Conservation (phyloP, 1,140 invertebrate genomes). For the Tetramorium parvispinum region DNA sequence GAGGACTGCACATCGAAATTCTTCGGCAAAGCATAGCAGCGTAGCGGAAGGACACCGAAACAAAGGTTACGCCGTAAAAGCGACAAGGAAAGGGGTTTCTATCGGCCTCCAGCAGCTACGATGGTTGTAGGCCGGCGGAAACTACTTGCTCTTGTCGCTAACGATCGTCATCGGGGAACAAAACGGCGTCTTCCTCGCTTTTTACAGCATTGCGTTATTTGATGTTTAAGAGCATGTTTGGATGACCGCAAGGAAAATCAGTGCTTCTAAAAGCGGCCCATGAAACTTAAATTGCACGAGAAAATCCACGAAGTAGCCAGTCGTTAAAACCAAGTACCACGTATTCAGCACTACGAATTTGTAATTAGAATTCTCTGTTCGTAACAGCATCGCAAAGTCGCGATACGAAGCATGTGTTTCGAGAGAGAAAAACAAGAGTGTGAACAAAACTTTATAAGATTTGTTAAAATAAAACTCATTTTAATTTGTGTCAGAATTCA, state of each 20-base stretch:
- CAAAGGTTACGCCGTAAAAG: conserved; percentile 40
- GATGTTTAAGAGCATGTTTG: background rate
- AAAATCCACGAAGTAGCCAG: background rate
- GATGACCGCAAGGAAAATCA: conserved; percentile 35
- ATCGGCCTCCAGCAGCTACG: conserved; percentile 94
- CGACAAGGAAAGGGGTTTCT: conserved; percentile 92
- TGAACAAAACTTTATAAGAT: background rate
- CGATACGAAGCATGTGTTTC: background rate
- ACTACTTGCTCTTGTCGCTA: conserved; percentile 91
- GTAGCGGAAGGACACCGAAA: conserved; percentile 1
- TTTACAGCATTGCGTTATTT: conserved; percentile 48
- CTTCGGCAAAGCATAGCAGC: conserved; percentile 20
- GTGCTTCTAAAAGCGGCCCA: conserved; percentile 8
- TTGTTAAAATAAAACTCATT: background rate
- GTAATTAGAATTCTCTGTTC: conserved; percentile 21
- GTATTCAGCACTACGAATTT: conserved; percentile 1
- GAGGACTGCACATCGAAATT: conserved; percentile 32
- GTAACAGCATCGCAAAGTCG: background rate
- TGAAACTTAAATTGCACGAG: conserved; percentile 35
- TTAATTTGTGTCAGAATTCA: background rate
- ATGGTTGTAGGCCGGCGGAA: conserved; percentile 95
- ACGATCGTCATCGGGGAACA: conserved; percentile 75
- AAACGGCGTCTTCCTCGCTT: background rate
- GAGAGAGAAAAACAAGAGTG: background rate
- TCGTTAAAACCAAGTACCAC: conserved; percentile 27